These are phyloP conservation scores for Torymus tubicola DNA, from an alignment of 2,888 invertebrate genomes.

Conservation along the genomic window DNA sequence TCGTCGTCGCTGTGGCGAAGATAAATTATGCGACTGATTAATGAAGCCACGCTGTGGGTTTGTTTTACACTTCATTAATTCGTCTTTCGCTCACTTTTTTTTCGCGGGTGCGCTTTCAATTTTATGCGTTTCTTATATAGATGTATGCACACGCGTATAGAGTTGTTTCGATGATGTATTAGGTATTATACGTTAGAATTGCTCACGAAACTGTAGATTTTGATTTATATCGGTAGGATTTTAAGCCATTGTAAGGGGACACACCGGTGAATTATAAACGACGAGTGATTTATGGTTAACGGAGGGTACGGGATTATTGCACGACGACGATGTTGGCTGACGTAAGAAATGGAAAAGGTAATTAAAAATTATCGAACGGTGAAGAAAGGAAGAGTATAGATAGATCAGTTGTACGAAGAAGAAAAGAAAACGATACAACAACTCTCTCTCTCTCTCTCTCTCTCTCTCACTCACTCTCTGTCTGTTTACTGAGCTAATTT, in stretches of 20 bases:
- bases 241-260: no score
- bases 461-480: no score
- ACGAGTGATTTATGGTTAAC: no score
- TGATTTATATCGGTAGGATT: slow-evolving; percentile 9
- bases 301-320: neutral
- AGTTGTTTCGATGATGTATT: neutral
- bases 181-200: neutral
- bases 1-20: neutral
- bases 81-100: slow-evolving; percentile 22
- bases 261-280: no score
- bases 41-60: slow-evolving; percentile 21
- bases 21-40: slow-evolving; percentile 55
- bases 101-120: slow-evolving; percentile 20
- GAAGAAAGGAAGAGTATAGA: no score
- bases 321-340: neutral
- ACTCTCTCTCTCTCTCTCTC: no score
- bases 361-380: no score
- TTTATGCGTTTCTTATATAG: slow-evolving; percentile 1
- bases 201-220: neutral
- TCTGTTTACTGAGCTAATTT: no score
- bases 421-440: no score
- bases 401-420: no score
- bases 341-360: no score
- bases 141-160: no score
- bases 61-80: slow-evolving; percentile 46